These are phyloP conservation scores for Germaria angustata DNA, from an alignment of 2,888 invertebrate species.

Conservation along the genomic window DNA sequence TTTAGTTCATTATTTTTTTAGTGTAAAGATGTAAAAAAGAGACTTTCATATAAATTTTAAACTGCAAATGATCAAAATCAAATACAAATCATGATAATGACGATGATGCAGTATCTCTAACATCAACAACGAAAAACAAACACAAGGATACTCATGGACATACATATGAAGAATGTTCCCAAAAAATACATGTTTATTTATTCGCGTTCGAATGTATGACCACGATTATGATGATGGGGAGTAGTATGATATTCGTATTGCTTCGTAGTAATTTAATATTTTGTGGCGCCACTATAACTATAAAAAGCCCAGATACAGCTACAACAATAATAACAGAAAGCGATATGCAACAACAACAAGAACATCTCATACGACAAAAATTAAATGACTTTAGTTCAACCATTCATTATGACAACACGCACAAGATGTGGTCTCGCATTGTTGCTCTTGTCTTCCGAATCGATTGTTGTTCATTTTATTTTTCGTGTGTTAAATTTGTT, in stretches of 20 bases:
- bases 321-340: constrained; percentile 52
- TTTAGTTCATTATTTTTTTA: no score
- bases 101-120: constrained; percentile 51
- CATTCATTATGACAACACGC: constrained; percentile 79
- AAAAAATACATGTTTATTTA: not conserved
- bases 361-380: constrained; percentile 71
- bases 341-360: constrained; percentile 6
- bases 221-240: constrained; percentile 34
- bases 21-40: no score
- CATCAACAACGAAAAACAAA: constrained; percentile 1
- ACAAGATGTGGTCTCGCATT: constrained; percentile 66
- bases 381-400: constrained; percentile 78
- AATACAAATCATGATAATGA: constrained; percentile 48
- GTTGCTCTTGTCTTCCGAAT: constrained; percentile 27
- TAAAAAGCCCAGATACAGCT: constrained; percentile 69
- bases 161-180: constrained; percentile 44
- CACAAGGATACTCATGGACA: not conserved
- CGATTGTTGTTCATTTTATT: constrained; percentile 7
- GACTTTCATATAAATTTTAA: no score
- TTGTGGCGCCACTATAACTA: constrained; percentile 78
- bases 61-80: constrained; percentile 53
- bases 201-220: constrained; percentile 28
- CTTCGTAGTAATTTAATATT: constrained; percentile 77
- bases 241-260: constrained; percentile 47
- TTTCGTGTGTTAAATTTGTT: constrained; percentile 40